A percentile compares a stretch with the other conserved stretches of the same genome.
Conservation (phyloP, 1,140 invertebrate species). For the Anagrus nilaparvatae region DNA sequence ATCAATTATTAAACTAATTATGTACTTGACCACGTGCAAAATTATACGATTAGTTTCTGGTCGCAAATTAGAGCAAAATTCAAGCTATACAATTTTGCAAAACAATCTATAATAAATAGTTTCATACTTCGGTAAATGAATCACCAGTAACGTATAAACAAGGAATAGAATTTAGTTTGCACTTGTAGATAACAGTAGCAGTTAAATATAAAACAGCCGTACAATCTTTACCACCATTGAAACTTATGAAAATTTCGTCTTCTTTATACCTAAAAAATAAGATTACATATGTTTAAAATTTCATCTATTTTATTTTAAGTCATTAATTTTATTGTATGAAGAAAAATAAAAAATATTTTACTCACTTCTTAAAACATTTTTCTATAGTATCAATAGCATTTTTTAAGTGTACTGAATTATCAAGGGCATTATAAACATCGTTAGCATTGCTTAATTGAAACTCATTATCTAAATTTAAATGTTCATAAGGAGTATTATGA, state of each 20-base stretch:
- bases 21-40: no score
- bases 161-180: constrained; percentile 22
- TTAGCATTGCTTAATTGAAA: no score
- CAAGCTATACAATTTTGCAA: background rate
- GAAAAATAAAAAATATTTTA: background rate
- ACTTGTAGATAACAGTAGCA: constrained; percentile 51
- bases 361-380: background rate
- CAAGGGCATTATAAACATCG: constrained; percentile 1
- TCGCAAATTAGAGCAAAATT: background rate
- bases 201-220: constrained; percentile 77
- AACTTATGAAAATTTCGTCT: constrained; percentile 76
- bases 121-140: constrained; percentile 62
- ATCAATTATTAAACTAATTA: no score
- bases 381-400: background rate
- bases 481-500: no score
- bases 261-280: constrained; percentile 45
- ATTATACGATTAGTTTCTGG: no score
- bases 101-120: background rate
- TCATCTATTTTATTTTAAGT: no score
- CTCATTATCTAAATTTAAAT: no score
- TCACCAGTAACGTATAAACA: constrained; percentile 48
- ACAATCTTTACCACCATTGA: constrained; percentile 98
- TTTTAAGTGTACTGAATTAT: background rate
- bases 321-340: background rate
- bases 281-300: constrained; percentile 13